Conservation (phyloP, 1,140 invertebrate genomes). For the Harlomillsia oculata region DNA sequence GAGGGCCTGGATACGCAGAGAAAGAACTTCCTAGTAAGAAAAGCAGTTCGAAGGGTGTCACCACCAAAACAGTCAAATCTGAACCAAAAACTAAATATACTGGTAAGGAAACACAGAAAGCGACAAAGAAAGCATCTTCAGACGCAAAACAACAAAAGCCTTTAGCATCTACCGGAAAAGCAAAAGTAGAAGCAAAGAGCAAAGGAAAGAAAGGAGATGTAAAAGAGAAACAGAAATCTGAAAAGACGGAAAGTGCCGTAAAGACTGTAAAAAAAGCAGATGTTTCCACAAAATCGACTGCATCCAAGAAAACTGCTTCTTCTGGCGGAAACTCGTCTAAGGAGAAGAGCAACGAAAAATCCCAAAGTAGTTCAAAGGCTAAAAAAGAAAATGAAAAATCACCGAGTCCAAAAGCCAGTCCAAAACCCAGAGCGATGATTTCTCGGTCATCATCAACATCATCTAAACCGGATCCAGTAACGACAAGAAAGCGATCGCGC, state of each 20-base stretch:
- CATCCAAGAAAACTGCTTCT: too few relatives aligned
- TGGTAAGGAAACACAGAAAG: not conserved
- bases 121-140: not conserved
- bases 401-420: constrained; percentile 13
- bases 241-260: not conserved
- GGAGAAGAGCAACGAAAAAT: too few relatives aligned
- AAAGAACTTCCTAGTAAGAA: constrained; percentile 3
- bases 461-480: not conserved
- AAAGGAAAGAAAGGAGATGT: not conserved
- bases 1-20: not conserved
- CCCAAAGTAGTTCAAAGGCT: too few relatives aligned
- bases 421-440: not conserved
- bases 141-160: not conserved
- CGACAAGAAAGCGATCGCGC: constrained; percentile 21
- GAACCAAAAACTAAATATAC: not conserved
- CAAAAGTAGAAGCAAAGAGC: not conserved
- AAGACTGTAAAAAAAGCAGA: too few relatives aligned
- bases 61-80: not conserved
- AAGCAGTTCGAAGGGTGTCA: not conserved
- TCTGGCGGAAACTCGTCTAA: too few relatives aligned
- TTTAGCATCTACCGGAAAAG: not conserved
- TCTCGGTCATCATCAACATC: not conserved
- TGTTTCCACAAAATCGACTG: not conserved
- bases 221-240: not conserved
- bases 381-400: constrained; percentile 11